Evolutionary conservation across 2,113 vertebrate genomes (phyloP).

Genomic region (Chaetorhynchus papuensis): DNA sequence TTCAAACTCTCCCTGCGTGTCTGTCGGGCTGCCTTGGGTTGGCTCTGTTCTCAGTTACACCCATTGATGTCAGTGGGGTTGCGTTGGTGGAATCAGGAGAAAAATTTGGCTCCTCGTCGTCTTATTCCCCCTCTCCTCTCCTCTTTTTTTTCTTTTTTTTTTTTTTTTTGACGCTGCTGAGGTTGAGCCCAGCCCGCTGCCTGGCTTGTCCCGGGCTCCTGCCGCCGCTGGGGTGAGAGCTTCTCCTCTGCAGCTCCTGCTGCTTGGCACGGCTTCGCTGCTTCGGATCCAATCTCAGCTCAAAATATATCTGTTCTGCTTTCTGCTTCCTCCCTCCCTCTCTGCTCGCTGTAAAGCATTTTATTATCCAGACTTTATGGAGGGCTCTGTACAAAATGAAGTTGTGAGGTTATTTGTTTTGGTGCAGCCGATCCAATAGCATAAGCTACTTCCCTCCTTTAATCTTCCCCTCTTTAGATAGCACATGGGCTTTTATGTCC

Average conservation of each 20-base stretch:
- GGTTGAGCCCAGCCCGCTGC: neutral
- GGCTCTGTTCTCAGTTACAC: slow-evolving; percentile 58
- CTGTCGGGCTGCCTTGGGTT: slow-evolving; percentile 16
- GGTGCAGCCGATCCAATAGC: slow-evolving; percentile 24
- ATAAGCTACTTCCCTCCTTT: slow-evolving; percentile 61
- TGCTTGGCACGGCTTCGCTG: slow-evolving; percentile 28
- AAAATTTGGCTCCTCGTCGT: slow-evolving; percentile 14
- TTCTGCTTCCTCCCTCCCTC: slow-evolving; percentile 55
- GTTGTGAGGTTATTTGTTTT: slow-evolving; percentile 60
- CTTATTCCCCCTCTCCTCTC: neutral
- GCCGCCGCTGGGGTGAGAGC: slow-evolving; percentile 40
- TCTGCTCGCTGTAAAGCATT: slow-evolving; percentile 31
- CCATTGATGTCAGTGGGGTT: slow-evolving; percentile 67
- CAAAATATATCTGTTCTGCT: slow-evolving; percentile 65
- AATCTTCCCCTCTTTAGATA: slow-evolving; percentile 63
- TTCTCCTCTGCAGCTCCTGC: slow-evolving; percentile 56
- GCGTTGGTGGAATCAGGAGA: slow-evolving; percentile 58
- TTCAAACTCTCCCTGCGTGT: slow-evolving; percentile 3
- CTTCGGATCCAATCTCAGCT: slow-evolving; percentile 46
- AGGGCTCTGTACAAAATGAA: slow-evolving; percentile 41
- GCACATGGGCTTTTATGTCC: slow-evolving; percentile 68
- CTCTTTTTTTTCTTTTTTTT: neutral
- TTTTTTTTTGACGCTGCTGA: neutral
- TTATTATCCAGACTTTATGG: slow-evolving; percentile 61
- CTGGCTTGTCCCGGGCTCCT: slow-evolving; percentile 9